These are phyloP conservation scores for Megaceryle maxima DNA, from an alignment of 2,113 vertebrate genomes.

Conservation along the genomic window DNA sequence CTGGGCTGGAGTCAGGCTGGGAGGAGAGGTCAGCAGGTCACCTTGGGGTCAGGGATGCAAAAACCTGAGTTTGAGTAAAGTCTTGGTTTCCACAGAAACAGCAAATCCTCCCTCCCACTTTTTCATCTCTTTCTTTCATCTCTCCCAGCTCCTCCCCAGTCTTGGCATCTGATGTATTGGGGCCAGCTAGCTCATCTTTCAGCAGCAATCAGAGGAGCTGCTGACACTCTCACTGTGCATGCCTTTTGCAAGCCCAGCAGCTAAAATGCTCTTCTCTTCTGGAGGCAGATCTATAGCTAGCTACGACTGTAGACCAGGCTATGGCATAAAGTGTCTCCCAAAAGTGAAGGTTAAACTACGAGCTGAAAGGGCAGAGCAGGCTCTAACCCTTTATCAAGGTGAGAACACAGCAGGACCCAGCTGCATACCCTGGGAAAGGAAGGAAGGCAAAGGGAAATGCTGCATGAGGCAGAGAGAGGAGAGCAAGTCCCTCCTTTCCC, in stretches of 20 bases:
- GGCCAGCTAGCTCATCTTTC: conserved; percentile 24
- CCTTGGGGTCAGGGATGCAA: conserved; percentile 18
- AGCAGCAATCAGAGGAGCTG: background rate
- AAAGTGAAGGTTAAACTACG: background rate
- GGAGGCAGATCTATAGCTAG: background rate
- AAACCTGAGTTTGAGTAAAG: background rate
- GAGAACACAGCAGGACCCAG: background rate
- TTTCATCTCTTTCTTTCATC: conserved; percentile 23
- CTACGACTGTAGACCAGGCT: background rate
- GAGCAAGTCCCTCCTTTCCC: background rate
- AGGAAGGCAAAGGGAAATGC: background rate
- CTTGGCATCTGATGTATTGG: background rate
- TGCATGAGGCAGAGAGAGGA: background rate
- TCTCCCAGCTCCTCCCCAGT: background rate
- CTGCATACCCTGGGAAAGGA: background rate
- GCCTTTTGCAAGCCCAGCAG: background rate
- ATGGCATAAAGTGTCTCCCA: background rate
- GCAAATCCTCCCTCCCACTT: background rate
- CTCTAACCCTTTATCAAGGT: background rate
- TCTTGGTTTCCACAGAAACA: conserved; percentile 9
- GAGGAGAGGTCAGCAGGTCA: conserved; percentile 45
- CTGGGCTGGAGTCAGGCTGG: conserved; percentile 18
- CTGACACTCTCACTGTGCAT: background rate
- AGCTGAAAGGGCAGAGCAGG: background rate
- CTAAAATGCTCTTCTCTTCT: background rate